Conservation (phyloP, 2,113 vertebrate genomes). For the Oncorhynchus nerka region DNA sequence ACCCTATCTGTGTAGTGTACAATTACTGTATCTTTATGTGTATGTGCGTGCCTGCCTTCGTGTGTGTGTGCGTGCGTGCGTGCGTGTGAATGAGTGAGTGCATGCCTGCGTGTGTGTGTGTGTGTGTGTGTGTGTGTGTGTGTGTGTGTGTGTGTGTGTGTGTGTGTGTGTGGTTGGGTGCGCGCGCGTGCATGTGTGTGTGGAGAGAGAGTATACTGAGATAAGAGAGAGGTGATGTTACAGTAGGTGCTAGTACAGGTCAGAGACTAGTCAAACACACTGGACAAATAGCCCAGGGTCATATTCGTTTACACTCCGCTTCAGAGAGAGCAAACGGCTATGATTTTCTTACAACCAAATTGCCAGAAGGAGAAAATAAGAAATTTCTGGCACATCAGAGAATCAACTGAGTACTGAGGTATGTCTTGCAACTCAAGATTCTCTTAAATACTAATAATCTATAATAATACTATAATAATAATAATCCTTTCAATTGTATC, state of each 20-base stretch:
- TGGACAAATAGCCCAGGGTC: neutral
- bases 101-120: neutral
- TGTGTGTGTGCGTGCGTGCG: neutral
- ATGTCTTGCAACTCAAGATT: neutral
- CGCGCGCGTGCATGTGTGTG: neutral
- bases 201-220: too few species aligned
- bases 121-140: neutral
- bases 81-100: neutral
- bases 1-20: slow-evolving; percentile 9
- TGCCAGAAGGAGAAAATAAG: neutral
- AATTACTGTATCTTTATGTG: neutral
- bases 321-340: neutral
- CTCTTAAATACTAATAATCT: neutral
- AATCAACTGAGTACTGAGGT: neutral
- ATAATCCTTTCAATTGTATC: neutral
- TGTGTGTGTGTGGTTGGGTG: too few species aligned
- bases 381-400: neutral
- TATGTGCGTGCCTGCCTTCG: neutral
- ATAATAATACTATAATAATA: too few species aligned
- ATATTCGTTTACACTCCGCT: neutral
- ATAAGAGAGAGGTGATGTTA: neutral
- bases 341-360: neutral
- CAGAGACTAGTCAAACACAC: neutral
- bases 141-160: too few species aligned
- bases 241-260: neutral